A percentile compares a stretch with the other conserved stretches of the same genome.
phyloP scores from a whole-genome alignment of 1,140 invertebrate genomes.

The Bombus breviceps region DNA sequence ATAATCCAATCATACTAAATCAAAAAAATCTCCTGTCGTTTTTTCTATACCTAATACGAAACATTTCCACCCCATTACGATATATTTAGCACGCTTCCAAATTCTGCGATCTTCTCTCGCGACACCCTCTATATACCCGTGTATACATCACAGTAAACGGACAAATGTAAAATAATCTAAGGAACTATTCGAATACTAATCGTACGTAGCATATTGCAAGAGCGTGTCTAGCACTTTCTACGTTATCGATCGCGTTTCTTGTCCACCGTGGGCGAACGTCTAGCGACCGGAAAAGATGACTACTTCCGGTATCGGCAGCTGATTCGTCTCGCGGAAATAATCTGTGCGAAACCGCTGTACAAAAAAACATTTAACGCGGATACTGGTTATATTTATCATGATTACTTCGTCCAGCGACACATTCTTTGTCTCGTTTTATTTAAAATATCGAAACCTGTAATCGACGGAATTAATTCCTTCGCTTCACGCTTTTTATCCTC shows the following conservation, averaged over 20 bases:
- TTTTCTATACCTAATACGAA: neutral
- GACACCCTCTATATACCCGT: slow-evolving; percentile 20
- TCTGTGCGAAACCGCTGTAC: neutral
- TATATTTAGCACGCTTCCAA: neutral
- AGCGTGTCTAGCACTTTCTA: slow-evolving; percentile 25
- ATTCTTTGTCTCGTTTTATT: slow-evolving; percentile 42
- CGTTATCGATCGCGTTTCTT: neutral
- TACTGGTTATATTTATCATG: slow-evolving; percentile 34
- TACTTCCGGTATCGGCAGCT: slow-evolving; percentile 44
- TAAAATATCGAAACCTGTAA: slow-evolving; percentile 40
- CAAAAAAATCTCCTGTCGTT: neutral
- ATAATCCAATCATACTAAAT: neutral
- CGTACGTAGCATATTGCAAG: slow-evolving; percentile 39
- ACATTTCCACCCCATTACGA: neutral
- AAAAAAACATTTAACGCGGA: slow-evolving; percentile 38
- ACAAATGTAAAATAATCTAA: slow-evolving; percentile 54
- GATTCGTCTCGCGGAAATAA: neutral
- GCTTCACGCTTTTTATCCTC: slow-evolving; percentile 3
- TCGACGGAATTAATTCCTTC: slow-evolving; percentile 4
- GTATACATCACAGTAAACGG: slow-evolving; percentile 56
- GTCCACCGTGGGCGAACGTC: neutral
- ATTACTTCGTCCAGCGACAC: slow-evolving; percentile 61
- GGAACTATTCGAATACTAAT: slow-evolving; percentile 60
- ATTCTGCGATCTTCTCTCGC: neutral
- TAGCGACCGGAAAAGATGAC: neutral